These are phyloP conservation scores for Rhorus exstirpatorius DNA, from an alignment of 2,888 invertebrate species.

Conservation along the genomic window DNA sequence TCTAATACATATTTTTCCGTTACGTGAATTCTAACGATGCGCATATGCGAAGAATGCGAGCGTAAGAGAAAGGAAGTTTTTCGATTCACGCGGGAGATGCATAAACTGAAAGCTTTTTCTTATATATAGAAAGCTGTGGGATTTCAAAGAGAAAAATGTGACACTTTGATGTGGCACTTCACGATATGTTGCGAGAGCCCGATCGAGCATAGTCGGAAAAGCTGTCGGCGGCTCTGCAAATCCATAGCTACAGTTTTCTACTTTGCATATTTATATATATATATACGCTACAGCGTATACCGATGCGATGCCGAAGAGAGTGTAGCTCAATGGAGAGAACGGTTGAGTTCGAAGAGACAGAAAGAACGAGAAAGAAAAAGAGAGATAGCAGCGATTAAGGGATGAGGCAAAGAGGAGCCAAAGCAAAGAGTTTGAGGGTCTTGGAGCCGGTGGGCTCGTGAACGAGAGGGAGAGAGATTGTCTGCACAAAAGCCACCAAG, in stretches of 20 bases:
- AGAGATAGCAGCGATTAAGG: slow-evolving; percentile 30
- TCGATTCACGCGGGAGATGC: slow-evolving; percentile 11
- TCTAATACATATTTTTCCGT: too few species aligned
- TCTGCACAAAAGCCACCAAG: slow-evolving; percentile 64
- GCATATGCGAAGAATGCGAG: too few species aligned
- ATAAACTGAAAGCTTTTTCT: slow-evolving; percentile 17
- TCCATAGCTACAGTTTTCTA: slow-evolving; percentile 21
- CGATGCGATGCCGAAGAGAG: slow-evolving; percentile 7
- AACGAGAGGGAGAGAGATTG: slow-evolving; percentile 45
- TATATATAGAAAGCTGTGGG: neutral
- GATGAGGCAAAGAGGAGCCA: slow-evolving; percentile 42
- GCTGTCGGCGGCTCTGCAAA: slow-evolving; percentile 40
- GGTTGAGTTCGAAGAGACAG: slow-evolving; percentile 12
- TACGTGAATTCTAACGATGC: too few species aligned
- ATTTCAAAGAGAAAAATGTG: slow-evolving; percentile 21
- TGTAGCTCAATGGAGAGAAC: slow-evolving; percentile 1
- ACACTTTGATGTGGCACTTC: slow-evolving; percentile 41
- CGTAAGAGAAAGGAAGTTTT: neutral
- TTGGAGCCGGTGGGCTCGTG: slow-evolving; percentile 39
- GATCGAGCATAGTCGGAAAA: slow-evolving; percentile 17
- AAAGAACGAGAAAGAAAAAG: neutral
- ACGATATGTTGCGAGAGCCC: slow-evolving; percentile 15
- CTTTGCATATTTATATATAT: neutral
- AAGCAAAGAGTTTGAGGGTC: slow-evolving; percentile 62
- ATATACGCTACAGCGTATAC: neutral